Conservation (phyloP, 1,140 invertebrate species). For the Achroia grisella region DNA sequence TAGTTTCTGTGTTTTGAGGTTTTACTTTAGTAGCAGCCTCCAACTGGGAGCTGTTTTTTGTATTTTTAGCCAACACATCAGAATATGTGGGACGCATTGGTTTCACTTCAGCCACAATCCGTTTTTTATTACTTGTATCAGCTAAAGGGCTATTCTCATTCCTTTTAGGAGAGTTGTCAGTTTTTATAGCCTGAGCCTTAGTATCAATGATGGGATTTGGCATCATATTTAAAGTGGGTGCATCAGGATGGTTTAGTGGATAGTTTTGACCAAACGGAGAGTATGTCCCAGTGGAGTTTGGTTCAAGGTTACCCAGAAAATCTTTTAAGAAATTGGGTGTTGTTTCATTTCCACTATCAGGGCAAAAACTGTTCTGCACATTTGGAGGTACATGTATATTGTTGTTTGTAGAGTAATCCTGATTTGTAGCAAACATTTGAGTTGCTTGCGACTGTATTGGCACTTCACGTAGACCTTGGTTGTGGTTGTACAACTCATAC, state of each 20-base stretch:
- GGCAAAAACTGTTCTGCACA: neutral
- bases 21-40: constrained; percentile 37
- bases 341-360: constrained; percentile 12
- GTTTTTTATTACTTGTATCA: constrained; percentile 78
- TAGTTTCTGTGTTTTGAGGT: constrained; percentile 44
- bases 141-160: constrained; percentile 52
- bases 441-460: constrained; percentile 32
- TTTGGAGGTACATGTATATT: constrained; percentile 32
- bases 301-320: constrained; percentile 86
- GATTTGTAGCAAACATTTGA: constrained; percentile 47
- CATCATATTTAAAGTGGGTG: constrained; percentile 38
- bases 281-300: constrained; percentile 86
- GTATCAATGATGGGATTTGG: constrained; percentile 33
- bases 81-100: constrained; percentile 90
- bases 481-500: constrained; percentile 62
- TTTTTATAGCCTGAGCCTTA: constrained; percentile 29
- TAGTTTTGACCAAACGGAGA: constrained; percentile 81
- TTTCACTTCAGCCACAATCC: constrained; percentile 88
- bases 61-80: constrained; percentile 84
- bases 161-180: constrained; percentile 45
- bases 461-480: constrained; percentile 42
- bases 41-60: constrained; percentile 40
- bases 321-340: constrained; percentile 78
- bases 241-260: constrained; percentile 59
- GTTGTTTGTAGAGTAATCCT: constrained; percentile 43